Evolutionary conservation across 92 coral and sea anemone species (phyloP).

Genomic region (Phenganax stokvisi): DNA sequence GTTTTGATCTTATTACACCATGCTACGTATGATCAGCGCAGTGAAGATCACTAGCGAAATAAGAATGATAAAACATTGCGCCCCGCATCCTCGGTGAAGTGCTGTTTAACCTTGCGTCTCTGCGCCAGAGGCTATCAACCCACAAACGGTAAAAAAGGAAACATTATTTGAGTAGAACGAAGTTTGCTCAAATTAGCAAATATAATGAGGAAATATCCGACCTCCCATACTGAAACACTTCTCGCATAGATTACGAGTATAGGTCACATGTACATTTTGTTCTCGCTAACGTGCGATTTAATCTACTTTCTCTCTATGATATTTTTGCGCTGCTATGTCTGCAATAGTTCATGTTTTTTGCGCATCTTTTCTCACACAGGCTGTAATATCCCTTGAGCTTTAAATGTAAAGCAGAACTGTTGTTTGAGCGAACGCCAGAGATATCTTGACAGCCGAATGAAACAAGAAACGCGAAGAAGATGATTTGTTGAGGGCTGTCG

Average conservation of each 20-base stretch:
- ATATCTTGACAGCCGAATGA: slow-evolving; percentile 17
- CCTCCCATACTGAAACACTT: slow-evolving; percentile 33
- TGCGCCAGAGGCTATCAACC: slow-evolving; percentile 36
- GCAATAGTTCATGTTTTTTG: background rate
- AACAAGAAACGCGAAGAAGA: slow-evolving; percentile 35
- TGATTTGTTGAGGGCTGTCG: slow-evolving; percentile 19
- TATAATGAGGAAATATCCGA: slow-evolving; percentile 16
- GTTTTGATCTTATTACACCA: background rate
- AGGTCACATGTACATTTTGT: background rate
- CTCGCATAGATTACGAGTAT: slow-evolving; percentile 21
- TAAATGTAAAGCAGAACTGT: background rate
- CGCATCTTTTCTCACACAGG: background rate
- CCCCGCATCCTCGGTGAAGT: slow-evolving; percentile 15
- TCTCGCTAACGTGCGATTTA: slow-evolving; percentile 5
- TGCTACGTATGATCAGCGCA: background rate
- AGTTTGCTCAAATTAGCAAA: slow-evolving; percentile 25
- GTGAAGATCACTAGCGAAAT: background rate
- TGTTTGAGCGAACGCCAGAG: slow-evolving; percentile 3
- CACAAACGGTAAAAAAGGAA: slow-evolving; percentile 23
- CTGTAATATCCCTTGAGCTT: background rate
- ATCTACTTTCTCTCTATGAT: slow-evolving; percentile 1
- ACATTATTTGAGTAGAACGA: slow-evolving; percentile 19
- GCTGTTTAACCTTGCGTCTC: slow-evolving; percentile 24
- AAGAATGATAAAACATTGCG: background rate
- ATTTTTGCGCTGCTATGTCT: background rate